These are phyloP conservation scores for Thymelicus sylvestris DNA, from an alignment of 2,888 invertebrate species.

Conservation along the genomic window DNA sequence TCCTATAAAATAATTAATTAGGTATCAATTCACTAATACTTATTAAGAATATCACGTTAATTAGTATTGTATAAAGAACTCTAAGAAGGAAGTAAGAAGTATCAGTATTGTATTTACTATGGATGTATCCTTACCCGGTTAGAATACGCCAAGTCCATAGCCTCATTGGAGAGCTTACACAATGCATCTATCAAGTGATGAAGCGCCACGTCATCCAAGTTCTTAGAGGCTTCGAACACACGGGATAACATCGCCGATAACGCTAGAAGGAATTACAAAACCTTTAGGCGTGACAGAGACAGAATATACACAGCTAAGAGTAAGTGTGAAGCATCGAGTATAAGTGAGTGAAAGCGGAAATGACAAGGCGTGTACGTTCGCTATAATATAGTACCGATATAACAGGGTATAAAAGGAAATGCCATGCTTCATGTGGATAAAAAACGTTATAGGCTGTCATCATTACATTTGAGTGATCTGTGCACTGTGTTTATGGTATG, in stretches of 20 bases:
- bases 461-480: too few species aligned
- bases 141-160: constrained; percentile 98
- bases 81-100: too few species aligned
- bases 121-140: constrained; percentile 87
- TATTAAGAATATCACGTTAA: too few species aligned
- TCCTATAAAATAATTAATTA: constrained; percentile 83
- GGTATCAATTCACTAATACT: too few species aligned
- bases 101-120: neutral
- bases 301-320: neutral
- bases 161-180: constrained; percentile 97
- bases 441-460: too few species aligned
- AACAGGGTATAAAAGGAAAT: too few species aligned
- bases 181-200: constrained; percentile 98
- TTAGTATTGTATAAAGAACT: too few species aligned
- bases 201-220: constrained; percentile 96
- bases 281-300: neutral
- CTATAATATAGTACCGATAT: too few species aligned
- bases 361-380: too few species aligned
- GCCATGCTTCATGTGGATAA: too few species aligned
- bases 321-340: neutral
- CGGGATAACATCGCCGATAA: constrained; percentile 96
- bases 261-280: constrained; percentile 60
- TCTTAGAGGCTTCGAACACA: constrained; percentile 97
- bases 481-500: too few species aligned
- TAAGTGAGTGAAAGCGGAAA: too few species aligned